Evolutionary conservation across 2,888 invertebrate species (phyloP).

Genomic region (Rhyacophila evoluta): DNA sequence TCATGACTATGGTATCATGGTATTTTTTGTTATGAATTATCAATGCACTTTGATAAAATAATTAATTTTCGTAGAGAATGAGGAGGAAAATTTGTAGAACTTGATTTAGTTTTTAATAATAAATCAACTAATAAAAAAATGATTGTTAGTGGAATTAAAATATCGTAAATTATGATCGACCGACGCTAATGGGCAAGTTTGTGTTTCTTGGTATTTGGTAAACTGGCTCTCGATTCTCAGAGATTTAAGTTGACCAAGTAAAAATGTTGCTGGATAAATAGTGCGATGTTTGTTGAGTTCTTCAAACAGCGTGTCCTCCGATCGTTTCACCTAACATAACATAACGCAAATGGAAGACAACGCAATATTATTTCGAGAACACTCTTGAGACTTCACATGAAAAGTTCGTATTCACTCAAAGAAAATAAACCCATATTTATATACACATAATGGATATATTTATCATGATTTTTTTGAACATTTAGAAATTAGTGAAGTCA

Average conservation of each 20-base stretch:
- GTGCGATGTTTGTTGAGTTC: conserved; percentile 49
- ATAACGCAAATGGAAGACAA: conserved; percentile 11
- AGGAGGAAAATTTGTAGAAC: too few species aligned
- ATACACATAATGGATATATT: too few species aligned
- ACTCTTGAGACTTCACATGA: neutral
- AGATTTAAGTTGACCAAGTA: conserved; percentile 37
- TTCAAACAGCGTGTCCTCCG: conserved; percentile 30
- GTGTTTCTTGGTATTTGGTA: conserved; percentile 35
- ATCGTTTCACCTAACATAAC: conserved; percentile 27
- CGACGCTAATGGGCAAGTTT: conserved; percentile 27
- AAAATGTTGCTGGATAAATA: conserved; percentile 43
- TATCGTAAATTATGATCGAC: neutral
- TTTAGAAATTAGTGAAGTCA: too few species aligned
- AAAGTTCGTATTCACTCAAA: neutral
- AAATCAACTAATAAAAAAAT: too few species aligned
- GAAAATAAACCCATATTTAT: too few species aligned
- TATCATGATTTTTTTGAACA: too few species aligned
- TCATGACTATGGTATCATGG: too few species aligned
- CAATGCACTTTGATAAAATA: too few species aligned
- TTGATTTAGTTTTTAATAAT: too few species aligned
- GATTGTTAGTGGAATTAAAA: neutral
- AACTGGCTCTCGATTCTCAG: conserved; percentile 35
- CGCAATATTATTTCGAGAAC: conserved; percentile 10
- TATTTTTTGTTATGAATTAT: too few species aligned
- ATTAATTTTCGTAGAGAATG: too few species aligned